Evolutionary conservation across 1,140 invertebrate genomes (phyloP), one percentile per base, ranked within the genome.

Genomic region (Macrobrachium rosenbergii): DNA sequence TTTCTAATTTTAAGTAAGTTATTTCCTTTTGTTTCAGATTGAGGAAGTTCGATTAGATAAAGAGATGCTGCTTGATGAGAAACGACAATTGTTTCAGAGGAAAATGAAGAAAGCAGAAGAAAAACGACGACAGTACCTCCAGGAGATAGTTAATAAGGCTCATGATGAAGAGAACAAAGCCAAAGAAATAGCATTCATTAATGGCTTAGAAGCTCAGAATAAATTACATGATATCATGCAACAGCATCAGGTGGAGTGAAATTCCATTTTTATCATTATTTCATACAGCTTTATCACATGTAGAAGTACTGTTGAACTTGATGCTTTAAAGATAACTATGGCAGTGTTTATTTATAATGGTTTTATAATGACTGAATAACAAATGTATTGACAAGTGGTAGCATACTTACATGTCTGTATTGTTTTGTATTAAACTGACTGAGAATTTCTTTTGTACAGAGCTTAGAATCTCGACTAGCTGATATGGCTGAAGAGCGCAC

Each of bases 161-260:
- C 98, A 99, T 90, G 98, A 99, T 90, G 98, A 99, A 92, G 98
- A 99, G 90, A 97, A 98, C 69, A 99, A 99, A 92, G 93, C 98
- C 0, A 97, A 97, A 90, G 98, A 99, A 93, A 99, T 99, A 87
- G 98, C 97, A 52, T 99, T 99, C 92, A 99, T 99, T 81, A 99
- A 99, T 92, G 96, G 97, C 91, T 92, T 99, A 5, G 97, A 99
- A 91, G 98, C 98, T 2, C 97, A 99, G 92, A 99, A 99, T 92
- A 96, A 98, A 90, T 93, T 96, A 7, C 95, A 98, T 91, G 98
- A 99, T 92, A 95, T 98, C 90, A 93, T 97, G 90, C 95, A 95
- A 16, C 94, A 95, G 58, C 96, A 95, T 90, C 95, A 96, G 87
- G 92, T 92, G 88, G 73, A 17, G 10, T 11, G 23, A 23, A 16